phyloP scores from a whole-genome alignment of 1,140 invertebrate genomes.

The Ostrea denselamellosa region DNA sequence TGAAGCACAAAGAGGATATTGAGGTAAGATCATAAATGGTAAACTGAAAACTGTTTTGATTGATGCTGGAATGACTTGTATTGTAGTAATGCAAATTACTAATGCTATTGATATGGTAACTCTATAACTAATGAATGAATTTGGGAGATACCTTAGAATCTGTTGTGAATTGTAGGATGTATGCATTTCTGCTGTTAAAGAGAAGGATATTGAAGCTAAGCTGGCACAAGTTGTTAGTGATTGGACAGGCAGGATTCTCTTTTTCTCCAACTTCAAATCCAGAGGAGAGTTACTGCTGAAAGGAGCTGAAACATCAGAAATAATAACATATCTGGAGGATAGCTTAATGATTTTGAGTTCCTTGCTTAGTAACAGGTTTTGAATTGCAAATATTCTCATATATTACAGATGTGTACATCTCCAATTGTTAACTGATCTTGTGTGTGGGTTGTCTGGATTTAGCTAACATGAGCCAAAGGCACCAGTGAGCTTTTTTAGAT shows the following conservation, averaged over 20 bases:
- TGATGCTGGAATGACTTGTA: too few relatives aligned
- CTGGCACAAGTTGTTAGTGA: conserved; percentile 94
- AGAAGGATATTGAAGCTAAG: conserved; percentile 98
- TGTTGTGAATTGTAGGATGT: conserved; percentile 84
- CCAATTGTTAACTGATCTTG: too few relatives aligned
- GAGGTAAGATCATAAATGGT: conserved; percentile 83
- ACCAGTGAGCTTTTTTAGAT: too few relatives aligned
- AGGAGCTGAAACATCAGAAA: conserved; percentile 94
- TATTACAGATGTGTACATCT: too few relatives aligned
- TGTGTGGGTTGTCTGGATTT: too few relatives aligned
- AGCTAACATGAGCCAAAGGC: too few relatives aligned
- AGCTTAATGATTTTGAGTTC: conserved; percentile 96
- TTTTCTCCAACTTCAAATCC: conserved; percentile 96
- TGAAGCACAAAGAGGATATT: conserved; percentile 97
- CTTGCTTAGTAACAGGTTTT: conserved; percentile 88
- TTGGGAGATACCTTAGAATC: not conserved
- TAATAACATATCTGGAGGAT: conserved; percentile 94
- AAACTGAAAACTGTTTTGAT: not conserved
- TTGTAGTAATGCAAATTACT: too few relatives aligned
- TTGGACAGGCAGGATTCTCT: conserved; percentile 94
- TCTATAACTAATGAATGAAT: too few relatives aligned
- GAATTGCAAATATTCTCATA: conserved; percentile 68
- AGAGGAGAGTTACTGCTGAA: conserved; percentile 93
- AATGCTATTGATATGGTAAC: not conserved
- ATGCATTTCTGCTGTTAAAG: conserved; percentile 97